These are phyloP conservation scores for Alectura lathami DNA, from an alignment of 2,113 vertebrate species.

Conservation along the genomic window DNA sequence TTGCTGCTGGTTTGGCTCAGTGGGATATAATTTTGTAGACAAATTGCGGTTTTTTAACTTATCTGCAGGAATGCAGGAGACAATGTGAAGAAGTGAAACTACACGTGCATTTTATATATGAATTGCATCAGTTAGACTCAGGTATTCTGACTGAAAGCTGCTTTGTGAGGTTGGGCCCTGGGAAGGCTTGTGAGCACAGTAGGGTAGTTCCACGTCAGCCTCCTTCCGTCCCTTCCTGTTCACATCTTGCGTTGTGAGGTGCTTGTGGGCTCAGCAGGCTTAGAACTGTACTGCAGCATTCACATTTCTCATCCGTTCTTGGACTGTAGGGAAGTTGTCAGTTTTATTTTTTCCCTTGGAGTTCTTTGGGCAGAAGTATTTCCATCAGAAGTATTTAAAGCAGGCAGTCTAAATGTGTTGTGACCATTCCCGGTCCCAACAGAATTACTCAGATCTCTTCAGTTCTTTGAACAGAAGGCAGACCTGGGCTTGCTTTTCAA, in stretches of 20 bases:
- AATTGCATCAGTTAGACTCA: conserved; percentile 66
- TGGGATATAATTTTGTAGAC: conserved; percentile 32
- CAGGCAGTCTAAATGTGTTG: background rate
- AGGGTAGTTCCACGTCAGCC: background rate
- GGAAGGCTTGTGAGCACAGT: background rate
- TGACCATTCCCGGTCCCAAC: background rate
- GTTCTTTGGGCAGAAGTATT: background rate
- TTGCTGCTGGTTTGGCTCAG: conserved; percentile 54
- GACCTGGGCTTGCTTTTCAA: background rate
- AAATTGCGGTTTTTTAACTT: conserved; percentile 40
- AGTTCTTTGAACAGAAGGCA: background rate
- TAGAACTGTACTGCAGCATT: background rate
- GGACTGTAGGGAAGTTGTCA: background rate
- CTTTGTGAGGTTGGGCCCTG: conserved; percentile 28
- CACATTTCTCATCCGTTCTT: background rate
- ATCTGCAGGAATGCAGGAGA: conserved; percentile 56
- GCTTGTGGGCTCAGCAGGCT: background rate
- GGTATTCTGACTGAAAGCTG: conserved; percentile 71
- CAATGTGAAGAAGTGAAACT: conserved; percentile 59
- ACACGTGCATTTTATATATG: background rate
- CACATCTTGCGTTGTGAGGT: background rate
- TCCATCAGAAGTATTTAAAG: background rate
- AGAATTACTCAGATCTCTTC: background rate
- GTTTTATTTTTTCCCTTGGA: background rate
- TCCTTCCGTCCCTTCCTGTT: background rate